Percentiles rank a stretch among this genome's conserved stretches.
phyloP scores from a whole-genome alignment of 2,113 vertebrate genomes.

The Chaetodon auriga region DNA sequence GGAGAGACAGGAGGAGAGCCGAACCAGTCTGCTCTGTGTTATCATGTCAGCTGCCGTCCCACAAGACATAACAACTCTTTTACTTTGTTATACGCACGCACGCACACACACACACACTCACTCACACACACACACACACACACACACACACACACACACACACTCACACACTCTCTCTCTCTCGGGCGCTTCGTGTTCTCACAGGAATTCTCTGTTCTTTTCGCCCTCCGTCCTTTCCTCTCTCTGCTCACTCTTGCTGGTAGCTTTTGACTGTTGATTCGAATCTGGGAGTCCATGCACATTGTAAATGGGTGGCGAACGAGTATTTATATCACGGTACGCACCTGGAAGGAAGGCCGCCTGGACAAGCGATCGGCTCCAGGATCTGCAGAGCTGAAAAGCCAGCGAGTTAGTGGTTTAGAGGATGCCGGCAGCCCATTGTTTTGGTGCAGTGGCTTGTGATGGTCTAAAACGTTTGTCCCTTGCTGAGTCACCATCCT shows the following conservation, averaged over 20 bases:
- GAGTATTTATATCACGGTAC: neutral
- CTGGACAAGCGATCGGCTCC: constrained; percentile 38
- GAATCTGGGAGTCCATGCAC: neutral
- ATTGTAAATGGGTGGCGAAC: neutral
- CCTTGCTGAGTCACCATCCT: constrained; percentile 80
- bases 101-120: constrained; percentile 19
- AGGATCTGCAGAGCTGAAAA: constrained; percentile 23
- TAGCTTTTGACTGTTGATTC: neutral
- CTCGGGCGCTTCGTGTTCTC: constrained; percentile 20
- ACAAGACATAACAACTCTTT: constrained; percentile 66
- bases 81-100: constrained; percentile 46
- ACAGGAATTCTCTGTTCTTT: constrained; percentile 27
- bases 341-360: constrained; percentile 17
- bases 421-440: constrained; percentile 34
- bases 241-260: neutral
- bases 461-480: constrained; percentile 56
- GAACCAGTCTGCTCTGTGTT: constrained; percentile 71
- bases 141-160: neutral
- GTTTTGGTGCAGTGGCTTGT: constrained; percentile 57
- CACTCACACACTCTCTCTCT: neutral
- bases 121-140: constrained; percentile 26
- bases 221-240: neutral
- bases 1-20: constrained; percentile 50
- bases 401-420: constrained; percentile 25
- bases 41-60: constrained; percentile 73